Base-by-base conservation (phyloP, 2,797 vertebrate species). In the Catamblyrhynchus diadema region DNA sequence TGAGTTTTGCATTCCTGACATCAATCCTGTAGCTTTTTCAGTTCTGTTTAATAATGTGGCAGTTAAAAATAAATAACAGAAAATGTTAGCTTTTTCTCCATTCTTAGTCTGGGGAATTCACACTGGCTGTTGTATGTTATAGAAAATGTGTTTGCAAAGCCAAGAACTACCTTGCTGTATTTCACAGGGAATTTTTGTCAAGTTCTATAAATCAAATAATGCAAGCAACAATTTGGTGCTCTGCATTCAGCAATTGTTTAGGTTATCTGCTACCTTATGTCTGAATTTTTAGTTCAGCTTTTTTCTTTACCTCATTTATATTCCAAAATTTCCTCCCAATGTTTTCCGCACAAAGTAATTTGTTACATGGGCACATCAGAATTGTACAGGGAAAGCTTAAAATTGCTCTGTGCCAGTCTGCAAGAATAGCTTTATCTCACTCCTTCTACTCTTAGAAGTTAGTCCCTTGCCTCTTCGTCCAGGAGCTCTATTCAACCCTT, bases 171-270 rank as follows among this genome's bases (percentile, higher is more conserved):
- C 66, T 78, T 16, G 7, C 28, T 39, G 48, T 30, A 48, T 86
- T 88, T 95, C 81, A 87, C 18, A 61, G 81, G 73, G 67, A 56
- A 73, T 93, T 91, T 95, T 94, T 90, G 77, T 95, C 94, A 90
- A 79, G 57, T 84, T 91, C 61, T 66, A 69, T 86, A 74, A 82
- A 93, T 82, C 90, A 90, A 77, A 77, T 35, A 60, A 71, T 41
- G 65, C 25, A 72, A 81, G 35, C 7, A 84, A 80, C 47, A 67
- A 80, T 89, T 79, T 71, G 56, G 27, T 56, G 47, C 16, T 86
- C 44, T 56, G 24, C 32, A 30, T 67, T 85, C 75, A 57, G 64
- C 80, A 77, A 57, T 42, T 75, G 39, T 93, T 94, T 64, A 15
- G 13, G 24, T 57, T 62, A 56, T 42, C 24, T 61, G 33, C 59